These are phyloP conservation scores for Zaprionus lineosus DNA, from an alignment of 2,888 invertebrate genomes.

Conservation along the genomic window DNA sequence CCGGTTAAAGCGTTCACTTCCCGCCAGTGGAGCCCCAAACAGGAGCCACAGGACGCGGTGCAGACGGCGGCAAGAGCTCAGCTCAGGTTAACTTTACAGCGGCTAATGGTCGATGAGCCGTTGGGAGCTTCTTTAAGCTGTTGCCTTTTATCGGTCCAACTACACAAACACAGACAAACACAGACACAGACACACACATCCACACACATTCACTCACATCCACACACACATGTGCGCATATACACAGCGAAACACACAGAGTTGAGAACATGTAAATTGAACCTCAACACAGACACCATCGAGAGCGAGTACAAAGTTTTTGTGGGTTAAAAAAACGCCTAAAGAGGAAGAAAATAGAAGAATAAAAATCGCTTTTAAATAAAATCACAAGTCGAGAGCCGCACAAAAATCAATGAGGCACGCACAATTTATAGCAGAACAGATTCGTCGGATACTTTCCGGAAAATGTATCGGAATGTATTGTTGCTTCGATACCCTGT, in stretches of 20 bases:
- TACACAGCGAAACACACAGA: conserved; percentile 2
- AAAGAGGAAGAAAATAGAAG: conserved; percentile 29
- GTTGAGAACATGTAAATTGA: conserved; percentile 42
- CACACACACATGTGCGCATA: not conserved
- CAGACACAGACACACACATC: not conserved
- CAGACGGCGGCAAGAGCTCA: not conserved
- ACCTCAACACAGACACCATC: conserved; percentile 28
- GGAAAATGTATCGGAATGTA: too few species aligned
- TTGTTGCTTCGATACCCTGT: too few species aligned
- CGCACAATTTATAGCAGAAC: conserved; percentile 56
- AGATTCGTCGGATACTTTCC: conserved; percentile 20
- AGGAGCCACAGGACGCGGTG: not conserved
- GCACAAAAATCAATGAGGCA: conserved; percentile 59
- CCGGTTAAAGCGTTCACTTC: conserved; percentile 23
- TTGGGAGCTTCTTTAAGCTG: conserved; percentile 45
- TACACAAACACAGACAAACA: conserved; percentile 6
- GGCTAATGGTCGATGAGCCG: conserved; percentile 59
- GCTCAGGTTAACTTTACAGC: conserved; percentile 50
- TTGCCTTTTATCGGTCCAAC: conserved; percentile 29
- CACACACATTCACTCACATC: too few species aligned
- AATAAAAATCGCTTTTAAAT: conserved; percentile 49
- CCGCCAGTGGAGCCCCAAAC: not conserved
- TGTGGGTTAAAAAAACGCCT: conserved; percentile 13
- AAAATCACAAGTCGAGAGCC: conserved; percentile 49
- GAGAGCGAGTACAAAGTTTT: conserved; percentile 8